Evolutionary conservation across 2,888 invertebrate species (phyloP).

Genomic region (Chymomyza caudatula): DNA sequence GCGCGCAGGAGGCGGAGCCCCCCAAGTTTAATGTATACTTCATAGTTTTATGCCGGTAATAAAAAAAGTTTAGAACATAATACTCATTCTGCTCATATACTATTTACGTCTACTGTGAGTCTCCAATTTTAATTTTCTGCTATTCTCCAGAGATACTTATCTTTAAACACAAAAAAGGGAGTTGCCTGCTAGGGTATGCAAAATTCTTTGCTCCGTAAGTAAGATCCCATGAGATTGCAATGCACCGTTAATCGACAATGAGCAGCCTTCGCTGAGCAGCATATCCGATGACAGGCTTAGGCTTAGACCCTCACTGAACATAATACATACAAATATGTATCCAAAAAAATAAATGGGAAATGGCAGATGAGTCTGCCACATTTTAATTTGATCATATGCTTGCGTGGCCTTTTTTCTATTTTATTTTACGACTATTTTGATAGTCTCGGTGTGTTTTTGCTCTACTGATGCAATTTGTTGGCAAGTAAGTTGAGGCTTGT

Average conservation of each 20-base stretch:
- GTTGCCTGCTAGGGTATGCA: background rate
- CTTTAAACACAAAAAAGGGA: too few relatives aligned
- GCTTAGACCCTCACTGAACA: background rate
- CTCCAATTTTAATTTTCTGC: too few relatives aligned
- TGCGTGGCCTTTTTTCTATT: background rate
- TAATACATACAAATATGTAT: background rate
- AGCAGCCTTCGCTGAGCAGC: slow-evolving; percentile 6
- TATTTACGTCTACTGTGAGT: too few relatives aligned
- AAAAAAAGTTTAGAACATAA: too few relatives aligned
- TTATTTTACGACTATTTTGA: background rate
- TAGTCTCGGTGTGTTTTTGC: background rate
- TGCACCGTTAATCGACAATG: slow-evolving; percentile 51
- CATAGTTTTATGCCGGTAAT: too few relatives aligned
- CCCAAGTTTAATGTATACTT: too few relatives aligned
- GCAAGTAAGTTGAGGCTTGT: slow-evolving; percentile 22
- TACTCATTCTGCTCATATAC: too few relatives aligned
- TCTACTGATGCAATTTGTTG: background rate
- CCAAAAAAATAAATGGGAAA: slow-evolving; percentile 7
- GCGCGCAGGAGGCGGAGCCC: too few relatives aligned
- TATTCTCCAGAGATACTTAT: too few relatives aligned
- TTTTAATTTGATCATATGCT: slow-evolving; percentile 1
- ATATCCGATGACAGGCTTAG: slow-evolving; percentile 45
- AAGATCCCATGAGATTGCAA: slow-evolving; percentile 1
- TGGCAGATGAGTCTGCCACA: background rate
- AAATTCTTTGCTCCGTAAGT: background rate